Evolutionary conservation across 2,888 invertebrate genomes (phyloP), one percentile per base, ranked within the genome.

Genomic region (Podabrus alpinus): DNA sequence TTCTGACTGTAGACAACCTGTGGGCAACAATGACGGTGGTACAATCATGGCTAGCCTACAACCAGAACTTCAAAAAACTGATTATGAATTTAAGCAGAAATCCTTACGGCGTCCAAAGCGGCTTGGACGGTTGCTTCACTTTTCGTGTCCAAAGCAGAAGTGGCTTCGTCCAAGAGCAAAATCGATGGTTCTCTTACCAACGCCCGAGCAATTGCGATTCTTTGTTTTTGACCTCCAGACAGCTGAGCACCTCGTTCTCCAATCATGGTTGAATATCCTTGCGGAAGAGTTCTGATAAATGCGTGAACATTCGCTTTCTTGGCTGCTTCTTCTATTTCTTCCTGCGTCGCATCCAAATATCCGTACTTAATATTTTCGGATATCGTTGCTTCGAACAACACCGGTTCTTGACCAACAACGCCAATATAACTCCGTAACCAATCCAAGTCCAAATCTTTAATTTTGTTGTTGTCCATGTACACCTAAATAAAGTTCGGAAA

Each of bases 181-280:
- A 97, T 93, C 69, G 91, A 90, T 0, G 97, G 97, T 84, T 95
- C 92, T 29, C 94, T 89, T 2, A 97, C 91, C 7, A 97, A 88
- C 0, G 97, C 97, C 77, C 97, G 89, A 0, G 97, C 97, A 80
- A 97, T 97, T 3, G 97, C 97, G 61, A 97, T 94, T 73, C 96
- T 89, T 86, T 97, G 97, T 84, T 96, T 97, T 85, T 97, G 96
- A 0, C 96, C 96, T 13, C 96, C 96, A 0, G 94, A 94, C 62
- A 95, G 85, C 73, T 94, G 94, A 0, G 95, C 93, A 1, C 96
- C 96, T 74, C 94, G 90, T 84, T 96, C 96, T 4, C 96, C 96
- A 11, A 96, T 96, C 69, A 94, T 83, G 0, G 96, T 96, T 25
- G 95, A 90, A 83, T 95, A 96, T 66, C 94, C 93, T 90, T 93